Evolutionary conservation across 2,888 invertebrate species (phyloP), one percentile per base, ranked within the genome.

Genomic region (Morpho deidamia): DNA sequence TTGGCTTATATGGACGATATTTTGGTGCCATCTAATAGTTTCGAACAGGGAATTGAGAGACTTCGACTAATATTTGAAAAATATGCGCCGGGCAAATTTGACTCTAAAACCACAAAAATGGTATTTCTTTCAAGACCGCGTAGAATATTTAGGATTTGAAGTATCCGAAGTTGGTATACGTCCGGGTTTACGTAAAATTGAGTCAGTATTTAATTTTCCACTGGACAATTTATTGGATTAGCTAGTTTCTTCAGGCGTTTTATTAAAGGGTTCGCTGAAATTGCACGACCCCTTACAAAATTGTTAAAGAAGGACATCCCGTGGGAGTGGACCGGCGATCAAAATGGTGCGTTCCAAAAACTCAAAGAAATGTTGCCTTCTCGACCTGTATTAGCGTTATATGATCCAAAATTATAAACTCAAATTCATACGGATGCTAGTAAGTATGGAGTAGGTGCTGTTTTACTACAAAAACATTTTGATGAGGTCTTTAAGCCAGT

Each of bases 171-270:
- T n/a, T n/a, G n/a, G n/a, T n/a, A n/a, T n/a, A n/a, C n/a, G n/a
- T n/a, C n/a, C n/a, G n/a, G n/a, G n/a, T n/a, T n/a, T n/a, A n/a
- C n/a, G n/a, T n/a, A n/a, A n/a, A n/a, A n/a, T n/a, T n/a, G n/a
- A n/a, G n/a, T n/a, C n/a, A n/a, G n/a, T n/a, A n/a, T n/a, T n/a
- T n/a, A n/a, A n/a, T n/a, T n/a, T n/a, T n/a, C n/a, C n/a, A n/a
- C n/a, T n/a, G n/a, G n/a, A n/a, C n/a, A n/a, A n/a, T n/a, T n/a
- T n/a, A n/a, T n/a, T n/a, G n/a, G n/a, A n/a, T 8, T 35, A 8
- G 35, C 35, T 35, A 51, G 58, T n/a, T 62, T 55, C 34, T 59
- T 58, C 32, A 11, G 33, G 50, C 61, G 65, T 47, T 70, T 69
- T 44, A 47, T 70, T 7, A 37, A 47, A 11, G 51, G 57, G 39